Percentiles rank a stretch among this genome's conserved stretches.
Evolutionary conservation across 2,888 invertebrate species (phyloP).

Genomic region (Nebria salina): DNA sequence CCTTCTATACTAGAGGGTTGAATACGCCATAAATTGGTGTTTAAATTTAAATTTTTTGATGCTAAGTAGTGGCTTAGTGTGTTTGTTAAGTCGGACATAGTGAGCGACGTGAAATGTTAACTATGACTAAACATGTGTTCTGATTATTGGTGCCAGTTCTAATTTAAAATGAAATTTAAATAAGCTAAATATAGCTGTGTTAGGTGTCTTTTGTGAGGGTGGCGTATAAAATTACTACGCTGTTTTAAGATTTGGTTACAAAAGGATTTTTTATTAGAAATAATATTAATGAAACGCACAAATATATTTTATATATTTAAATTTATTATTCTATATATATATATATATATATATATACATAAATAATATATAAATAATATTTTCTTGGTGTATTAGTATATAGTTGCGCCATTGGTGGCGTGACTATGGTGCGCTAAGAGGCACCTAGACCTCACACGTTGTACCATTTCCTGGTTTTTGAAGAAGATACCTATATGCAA

Average conservation of each 20-base stretch:
- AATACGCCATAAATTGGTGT: constrained; percentile 66
- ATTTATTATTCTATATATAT: too few species aligned
- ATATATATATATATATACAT: too few species aligned
- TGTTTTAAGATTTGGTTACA: too few species aligned
- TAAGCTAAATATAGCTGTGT: too few species aligned
- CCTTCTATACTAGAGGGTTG: constrained; percentile 71
- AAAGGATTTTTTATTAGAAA: too few species aligned
- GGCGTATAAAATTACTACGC: too few species aligned
- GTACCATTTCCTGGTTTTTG: neutral
- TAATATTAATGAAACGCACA: too few species aligned
- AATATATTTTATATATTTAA: too few species aligned
- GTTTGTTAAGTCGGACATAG: constrained; percentile 10
- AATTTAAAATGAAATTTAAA: neutral
- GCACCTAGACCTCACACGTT: neutral
- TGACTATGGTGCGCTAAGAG: neutral
- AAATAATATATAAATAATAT: too few species aligned
- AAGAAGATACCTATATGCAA: neutral
- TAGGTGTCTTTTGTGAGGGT: too few species aligned
- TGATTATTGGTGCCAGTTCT: constrained; percentile 2
- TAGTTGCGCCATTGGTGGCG: too few species aligned
- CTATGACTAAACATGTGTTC: constrained; percentile 7
- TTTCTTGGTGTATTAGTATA: too few species aligned
- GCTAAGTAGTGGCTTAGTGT: constrained; percentile 24
- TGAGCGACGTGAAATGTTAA: neutral
- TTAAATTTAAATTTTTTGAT: constrained; percentile 10